Conservation (phyloP, 2,797 vertebrate genomes). For the Paguma larvata region DNA sequence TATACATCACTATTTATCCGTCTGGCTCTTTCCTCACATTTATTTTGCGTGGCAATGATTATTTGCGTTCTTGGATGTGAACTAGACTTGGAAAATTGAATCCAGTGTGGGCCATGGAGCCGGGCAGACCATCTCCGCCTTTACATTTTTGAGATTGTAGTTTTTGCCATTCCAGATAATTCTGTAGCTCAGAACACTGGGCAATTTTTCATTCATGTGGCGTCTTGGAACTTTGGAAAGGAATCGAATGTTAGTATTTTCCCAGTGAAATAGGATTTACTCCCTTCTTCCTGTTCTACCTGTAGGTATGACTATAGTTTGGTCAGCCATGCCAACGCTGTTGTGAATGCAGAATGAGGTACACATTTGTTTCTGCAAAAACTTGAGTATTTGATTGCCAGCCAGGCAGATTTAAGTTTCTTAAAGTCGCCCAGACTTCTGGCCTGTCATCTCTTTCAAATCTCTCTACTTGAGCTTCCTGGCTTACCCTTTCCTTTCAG, state of each 20-base stretch:
- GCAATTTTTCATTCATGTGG: background rate
- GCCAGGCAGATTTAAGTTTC: constrained; percentile 10
- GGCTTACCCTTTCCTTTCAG: background rate
- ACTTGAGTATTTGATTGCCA: background rate
- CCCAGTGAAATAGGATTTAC: background rate
- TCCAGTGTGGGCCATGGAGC: background rate
- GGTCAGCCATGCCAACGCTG: background rate
- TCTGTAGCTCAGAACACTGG: constrained; percentile 19
- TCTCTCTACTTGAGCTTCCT: background rate
- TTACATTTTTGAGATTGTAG: background rate
- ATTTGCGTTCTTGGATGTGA: background rate
- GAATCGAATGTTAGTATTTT: background rate
- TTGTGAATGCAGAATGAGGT: background rate
- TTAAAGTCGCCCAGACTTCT: background rate
- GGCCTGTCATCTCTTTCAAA: background rate
- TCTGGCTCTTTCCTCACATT: background rate
- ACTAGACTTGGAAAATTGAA: background rate
- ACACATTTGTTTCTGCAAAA: background rate
- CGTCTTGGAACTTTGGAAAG: background rate
- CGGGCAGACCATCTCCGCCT: background rate
- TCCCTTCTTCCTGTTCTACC: background rate
- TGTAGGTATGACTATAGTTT: background rate
- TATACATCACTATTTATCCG: background rate
- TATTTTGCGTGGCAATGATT: constrained; percentile 22
- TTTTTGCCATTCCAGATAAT: background rate